Evolutionary conservation across 2,113 vertebrate genomes (phyloP).

Genomic region (Halcyon malimbica): DNA sequence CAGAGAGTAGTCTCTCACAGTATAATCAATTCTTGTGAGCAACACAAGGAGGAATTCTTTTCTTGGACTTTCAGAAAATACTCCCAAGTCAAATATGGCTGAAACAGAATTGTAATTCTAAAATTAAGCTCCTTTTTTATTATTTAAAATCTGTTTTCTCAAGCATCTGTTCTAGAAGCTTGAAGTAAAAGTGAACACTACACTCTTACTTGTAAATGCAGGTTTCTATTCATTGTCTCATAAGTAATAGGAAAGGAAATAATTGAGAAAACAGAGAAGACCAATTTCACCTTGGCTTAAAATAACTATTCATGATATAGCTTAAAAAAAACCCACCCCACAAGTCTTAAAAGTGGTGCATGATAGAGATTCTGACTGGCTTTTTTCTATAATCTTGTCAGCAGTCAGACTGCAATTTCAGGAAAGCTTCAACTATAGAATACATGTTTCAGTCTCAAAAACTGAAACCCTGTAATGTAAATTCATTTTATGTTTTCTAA

Average conservation of each 20-base stretch:
- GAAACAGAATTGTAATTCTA: neutral
- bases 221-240: neutral
- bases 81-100: neutral
- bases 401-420: constrained; percentile 12
- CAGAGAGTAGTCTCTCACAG: neutral
- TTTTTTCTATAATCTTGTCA: neutral
- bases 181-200: neutral
- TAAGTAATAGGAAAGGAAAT: neutral
- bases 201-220: neutral
- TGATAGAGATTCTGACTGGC: neutral
- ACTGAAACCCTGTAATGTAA: constrained; percentile 5
- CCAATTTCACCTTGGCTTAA: neutral
- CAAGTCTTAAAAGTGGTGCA: neutral
- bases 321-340: neutral
- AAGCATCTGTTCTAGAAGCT: neutral
- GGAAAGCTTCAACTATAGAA: neutral
- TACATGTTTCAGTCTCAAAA: neutral
- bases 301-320: neutral
- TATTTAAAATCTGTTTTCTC: neutral
- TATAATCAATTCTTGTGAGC: neutral
- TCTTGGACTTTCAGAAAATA: neutral
- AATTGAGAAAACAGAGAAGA: neutral
- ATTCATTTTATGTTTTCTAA: constrained; percentile 37
- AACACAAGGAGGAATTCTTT: neutral
- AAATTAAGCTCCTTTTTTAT: neutral